phyloP scores from a whole-genome alignment of 2,113 vertebrate species.

The Siniperca chuatsi region DNA sequence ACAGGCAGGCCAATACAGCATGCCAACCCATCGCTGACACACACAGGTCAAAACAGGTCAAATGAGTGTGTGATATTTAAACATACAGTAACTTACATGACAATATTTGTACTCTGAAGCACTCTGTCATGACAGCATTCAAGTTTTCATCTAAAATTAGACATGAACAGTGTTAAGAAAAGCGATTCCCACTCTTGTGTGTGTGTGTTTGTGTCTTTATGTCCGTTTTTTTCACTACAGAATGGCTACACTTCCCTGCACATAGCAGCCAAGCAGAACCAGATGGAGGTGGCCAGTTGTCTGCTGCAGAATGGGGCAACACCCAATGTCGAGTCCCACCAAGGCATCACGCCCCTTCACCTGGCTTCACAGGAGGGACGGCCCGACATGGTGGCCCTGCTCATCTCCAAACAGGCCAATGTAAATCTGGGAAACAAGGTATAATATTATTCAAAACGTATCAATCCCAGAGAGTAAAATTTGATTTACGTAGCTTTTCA shows the following conservation, averaged over 20 bases:
- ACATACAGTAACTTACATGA: constrained; percentile 1
- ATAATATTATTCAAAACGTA: not conserved
- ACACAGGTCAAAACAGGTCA: constrained; percentile 30
- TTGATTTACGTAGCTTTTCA: not conserved
- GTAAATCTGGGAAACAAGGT: constrained; percentile 96
- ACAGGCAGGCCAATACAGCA: constrained; percentile 41
- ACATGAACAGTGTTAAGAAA: not conserved
- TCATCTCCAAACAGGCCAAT: constrained; percentile 94
- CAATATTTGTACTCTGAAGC: not conserved
- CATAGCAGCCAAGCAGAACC: constrained; percentile 97
- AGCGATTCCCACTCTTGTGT: not conserved
- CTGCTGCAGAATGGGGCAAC: constrained; percentile 93
- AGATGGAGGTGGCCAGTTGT: constrained; percentile 92
- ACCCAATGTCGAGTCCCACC: constrained; percentile 90
- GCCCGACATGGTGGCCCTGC: constrained; percentile 91
- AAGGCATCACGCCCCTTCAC: constrained; percentile 95
- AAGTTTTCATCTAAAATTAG: constrained; percentile 7
- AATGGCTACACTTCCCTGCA: constrained; percentile 96
- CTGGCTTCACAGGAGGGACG: constrained; percentile 95
- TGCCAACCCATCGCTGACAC: not conserved
- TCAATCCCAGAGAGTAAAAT: not conserved
- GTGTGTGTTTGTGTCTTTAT: constrained; percentile 15
- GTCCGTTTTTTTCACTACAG: constrained; percentile 77
- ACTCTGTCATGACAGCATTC: not conserved
- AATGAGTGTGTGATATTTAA: constrained; percentile 9